Base-by-base conservation (phyloP, 2,888 invertebrate genomes). In the Ophioninae sp. region DNA sequence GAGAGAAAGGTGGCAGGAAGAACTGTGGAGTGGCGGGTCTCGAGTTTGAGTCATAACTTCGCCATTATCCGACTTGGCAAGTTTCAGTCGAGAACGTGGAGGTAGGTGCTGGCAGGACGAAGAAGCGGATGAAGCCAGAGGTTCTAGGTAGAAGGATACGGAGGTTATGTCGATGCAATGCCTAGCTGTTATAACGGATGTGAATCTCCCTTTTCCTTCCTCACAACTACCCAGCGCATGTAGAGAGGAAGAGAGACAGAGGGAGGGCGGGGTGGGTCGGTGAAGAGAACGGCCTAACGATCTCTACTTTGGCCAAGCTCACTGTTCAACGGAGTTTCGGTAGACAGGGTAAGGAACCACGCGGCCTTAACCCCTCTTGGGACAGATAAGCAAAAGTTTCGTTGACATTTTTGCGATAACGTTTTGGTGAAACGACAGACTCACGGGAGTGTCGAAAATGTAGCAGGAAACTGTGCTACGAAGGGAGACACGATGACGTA, bases 1-100 rank as follows among this genome's bases (percentile, higher is more conserved):
- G 68, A 68, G 22, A 71, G 63, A 10, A 56, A 72, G 71, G 78
- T 79, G 37, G 74, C 63, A 76, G 83, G 59, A 74, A 83, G 78
- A 71, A 74, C 23, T 39, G 59, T 39, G 56, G 80, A 71, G 77
- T 78, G 63, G 64, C 65, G 84, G 22, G 79, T 75, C 81, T 74
- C 76, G 83, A 88, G 87, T 87, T 85, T 76, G 86, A 88, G 87
- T 87, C 89, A 91, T 91, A 91, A 92, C 91, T 91, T 91, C 85
- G 86, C 90, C 91, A 91, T 91, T 91, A 91, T 90, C 90, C 90
- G 89, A 90, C 90, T 92, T 91, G 88, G 87, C 87, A 90, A 90
- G 88, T 91, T 90, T 86, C 81, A 67, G 77, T 79, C 73, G 79
- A 82, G 75, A 76, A 59, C 76, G 68, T 58, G 73, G 20, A 68